Percentiles rank a stretch among this genome's conserved stretches.
These are phyloP conservation scores for Parapsyche elsis DNA, from an alignment of 1,140 invertebrate species.

Conservation along the genomic window DNA sequence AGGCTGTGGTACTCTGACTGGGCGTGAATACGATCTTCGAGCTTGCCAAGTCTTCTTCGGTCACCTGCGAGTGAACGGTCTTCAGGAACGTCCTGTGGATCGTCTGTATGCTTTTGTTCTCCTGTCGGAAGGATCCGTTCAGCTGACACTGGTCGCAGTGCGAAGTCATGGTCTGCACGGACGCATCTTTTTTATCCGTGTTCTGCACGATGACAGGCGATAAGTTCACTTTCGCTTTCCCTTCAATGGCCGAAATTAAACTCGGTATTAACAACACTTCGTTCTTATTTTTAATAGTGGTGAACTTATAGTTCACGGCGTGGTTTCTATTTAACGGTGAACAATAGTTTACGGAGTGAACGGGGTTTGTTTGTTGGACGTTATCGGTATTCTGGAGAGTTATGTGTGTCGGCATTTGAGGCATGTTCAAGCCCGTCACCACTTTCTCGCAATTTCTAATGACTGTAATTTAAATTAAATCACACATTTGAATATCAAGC, in stretches of 20 bases:
- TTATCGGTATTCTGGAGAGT: background rate
- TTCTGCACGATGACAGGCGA: background rate
- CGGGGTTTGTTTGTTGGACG: background rate
- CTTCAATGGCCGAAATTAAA: background rate
- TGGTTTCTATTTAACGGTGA: slow-evolving; percentile 32
- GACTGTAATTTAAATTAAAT: slow-evolving; percentile 47
- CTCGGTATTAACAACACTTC: slow-evolving; percentile 3
- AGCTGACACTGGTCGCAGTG: slow-evolving; percentile 35
- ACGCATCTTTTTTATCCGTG: slow-evolving; percentile 13
- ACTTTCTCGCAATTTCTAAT: slow-evolving; percentile 49
- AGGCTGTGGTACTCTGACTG: slow-evolving; percentile 22
- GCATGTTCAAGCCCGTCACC: slow-evolving; percentile 44
- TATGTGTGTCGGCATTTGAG: slow-evolving; percentile 42
- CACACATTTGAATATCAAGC: slow-evolving; percentile 31
- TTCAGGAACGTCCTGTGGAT: background rate
- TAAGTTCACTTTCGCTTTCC: background rate
- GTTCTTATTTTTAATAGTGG: background rate
- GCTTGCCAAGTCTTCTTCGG: slow-evolving; percentile 31
- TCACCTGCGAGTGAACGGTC: slow-evolving; percentile 39
- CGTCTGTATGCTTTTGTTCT: slow-evolving; percentile 23
- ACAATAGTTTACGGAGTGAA: background rate
- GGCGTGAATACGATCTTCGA: slow-evolving; percentile 45
- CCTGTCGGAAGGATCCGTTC: background rate
- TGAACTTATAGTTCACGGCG: slow-evolving; percentile 7
- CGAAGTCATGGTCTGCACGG: slow-evolving; percentile 39